Evolutionary conservation across 2,113 vertebrate species (phyloP), one percentile per base, ranked within the genome.

Genomic region (Caranx melampygus): DNA sequence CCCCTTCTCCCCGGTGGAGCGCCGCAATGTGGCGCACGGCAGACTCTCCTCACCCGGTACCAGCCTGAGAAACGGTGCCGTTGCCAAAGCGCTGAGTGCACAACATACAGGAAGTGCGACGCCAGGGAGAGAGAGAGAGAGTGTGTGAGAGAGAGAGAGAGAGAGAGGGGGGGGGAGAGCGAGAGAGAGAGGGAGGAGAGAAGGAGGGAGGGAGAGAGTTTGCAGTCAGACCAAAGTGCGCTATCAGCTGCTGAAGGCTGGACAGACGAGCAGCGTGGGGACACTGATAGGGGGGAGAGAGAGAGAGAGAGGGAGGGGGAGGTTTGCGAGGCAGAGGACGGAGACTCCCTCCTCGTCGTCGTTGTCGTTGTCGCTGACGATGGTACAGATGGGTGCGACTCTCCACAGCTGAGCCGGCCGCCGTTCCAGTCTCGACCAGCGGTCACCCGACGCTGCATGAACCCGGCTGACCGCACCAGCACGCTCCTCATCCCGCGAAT

Each of bases 161-260:
- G 74, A 20, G 79, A 87, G 74, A 3, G 8, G 2, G 70, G 47
- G 34, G 6, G 69, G 18, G 75, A 21, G 54, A 1, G 47, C 10
- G 6, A 8, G 5, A 3, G 44, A 3, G 8, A 2, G 69, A 51
- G 26, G 6, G 69, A 20, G 75, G 18, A 14, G 55, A 14, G 20
- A 65, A 54, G 13, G 60, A 18, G 66, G 18, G 47, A 26, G 20
- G n/a, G 84, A 76, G 73, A 18, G 79, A 87, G 74, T 82, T 76
- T 67, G 26, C 84, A 55, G 82, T 35, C 34, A 66, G 78, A 65
- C 67, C 57, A 62, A 52, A 87, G 90, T 70, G 76, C 81, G 88
- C 89, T 92, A 93, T 94, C 92, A 85, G 86, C 68, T 75, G 92
- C 92, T 90, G 85, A 78, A 91, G 65, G 85, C 83, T 67, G 91